A percentile compares a stretch with the other conserved stretches of the same genome.
phyloP scores from a whole-genome alignment of 2,113 vertebrate species.

The Hippocampus abdominalis region DNA sequence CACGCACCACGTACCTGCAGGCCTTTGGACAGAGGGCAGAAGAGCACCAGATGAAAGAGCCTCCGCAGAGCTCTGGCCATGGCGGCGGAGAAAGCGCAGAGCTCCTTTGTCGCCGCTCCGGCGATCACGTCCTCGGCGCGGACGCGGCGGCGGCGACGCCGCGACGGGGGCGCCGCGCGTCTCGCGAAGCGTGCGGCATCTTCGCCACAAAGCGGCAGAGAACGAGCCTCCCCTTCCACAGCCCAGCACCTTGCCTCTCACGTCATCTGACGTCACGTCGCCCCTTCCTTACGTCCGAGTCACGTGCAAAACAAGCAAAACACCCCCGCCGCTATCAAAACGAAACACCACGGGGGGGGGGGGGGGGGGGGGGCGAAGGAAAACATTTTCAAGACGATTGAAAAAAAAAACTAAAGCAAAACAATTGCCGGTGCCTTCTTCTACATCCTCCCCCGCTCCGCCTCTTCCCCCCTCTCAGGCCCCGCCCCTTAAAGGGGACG shows the following conservation, averaged over 20 bases:
- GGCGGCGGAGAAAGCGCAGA: conserved; percentile 19
- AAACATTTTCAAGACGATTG: neutral
- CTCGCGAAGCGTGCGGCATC: neutral
- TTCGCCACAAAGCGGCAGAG: neutral
- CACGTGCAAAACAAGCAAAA: neutral
- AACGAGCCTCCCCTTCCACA: neutral
- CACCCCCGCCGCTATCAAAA: neutral
- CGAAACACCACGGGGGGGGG: neutral
- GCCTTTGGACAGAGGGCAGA: conserved; percentile 85
- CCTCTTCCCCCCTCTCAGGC: neutral
- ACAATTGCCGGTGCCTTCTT: neutral
- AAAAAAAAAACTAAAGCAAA: too few species aligned
- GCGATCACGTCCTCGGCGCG: conserved; percentile 48
- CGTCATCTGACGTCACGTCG: neutral
- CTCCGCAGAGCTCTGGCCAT: conserved; percentile 84
- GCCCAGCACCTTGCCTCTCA: neutral
- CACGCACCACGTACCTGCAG: conserved; percentile 76
- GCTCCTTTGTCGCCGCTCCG: neutral
- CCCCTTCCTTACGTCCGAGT: neutral
- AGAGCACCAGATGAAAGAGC: conserved; percentile 82
- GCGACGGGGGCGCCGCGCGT: neutral
- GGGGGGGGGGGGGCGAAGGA: neutral
- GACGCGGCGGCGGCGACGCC: too few species aligned
- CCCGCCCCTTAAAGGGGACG: neutral
- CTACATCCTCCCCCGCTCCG: neutral